A percentile compares a stretch with the other conserved stretches of the same genome.
Evolutionary conservation across 2,888 invertebrate genomes (phyloP).

Genomic region (Spicauda simplicius): DNA sequence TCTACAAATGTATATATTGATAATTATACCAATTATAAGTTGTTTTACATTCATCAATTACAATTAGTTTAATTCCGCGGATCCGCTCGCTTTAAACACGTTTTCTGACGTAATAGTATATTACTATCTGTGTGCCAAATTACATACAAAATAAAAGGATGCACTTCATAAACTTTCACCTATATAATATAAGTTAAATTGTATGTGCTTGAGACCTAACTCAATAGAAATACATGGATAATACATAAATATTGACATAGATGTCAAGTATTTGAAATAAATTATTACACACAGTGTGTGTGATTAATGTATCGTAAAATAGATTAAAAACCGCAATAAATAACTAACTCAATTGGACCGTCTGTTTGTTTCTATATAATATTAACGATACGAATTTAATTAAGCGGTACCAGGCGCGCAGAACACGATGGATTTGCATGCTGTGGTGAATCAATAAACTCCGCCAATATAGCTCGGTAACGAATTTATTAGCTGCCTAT

Average conservation of each 20-base stretch:
- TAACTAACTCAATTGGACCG: not conserved
- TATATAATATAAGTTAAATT: not conserved
- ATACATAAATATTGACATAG: not conserved
- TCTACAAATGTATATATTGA: no score
- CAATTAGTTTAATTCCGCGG: no score
- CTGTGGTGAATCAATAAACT: conserved; percentile 18
- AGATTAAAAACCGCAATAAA: not conserved
- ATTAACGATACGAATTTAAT: not conserved
- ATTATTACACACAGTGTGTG: not conserved
- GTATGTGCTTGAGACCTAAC: not conserved
- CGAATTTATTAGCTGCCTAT: conserved; percentile 30
- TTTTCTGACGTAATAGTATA: no score
- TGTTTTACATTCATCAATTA: no score
- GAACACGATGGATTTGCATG: conserved; percentile 9
- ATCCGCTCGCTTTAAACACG: no score
- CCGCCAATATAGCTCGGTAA: conserved; percentile 26
- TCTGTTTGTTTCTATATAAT: not conserved
- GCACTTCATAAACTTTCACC: no score
- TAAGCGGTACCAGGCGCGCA: conserved; percentile 21
- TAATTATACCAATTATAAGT: no score
- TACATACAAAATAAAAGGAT: no score
- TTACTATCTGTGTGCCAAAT: no score
- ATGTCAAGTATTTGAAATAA: not conserved
- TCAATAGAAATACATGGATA: not conserved
- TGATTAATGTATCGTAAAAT: not conserved